These are phyloP conservation scores for Phoenicopterus ruber DNA, from an alignment of 2,113 vertebrate species.

Conservation along the genomic window DNA sequence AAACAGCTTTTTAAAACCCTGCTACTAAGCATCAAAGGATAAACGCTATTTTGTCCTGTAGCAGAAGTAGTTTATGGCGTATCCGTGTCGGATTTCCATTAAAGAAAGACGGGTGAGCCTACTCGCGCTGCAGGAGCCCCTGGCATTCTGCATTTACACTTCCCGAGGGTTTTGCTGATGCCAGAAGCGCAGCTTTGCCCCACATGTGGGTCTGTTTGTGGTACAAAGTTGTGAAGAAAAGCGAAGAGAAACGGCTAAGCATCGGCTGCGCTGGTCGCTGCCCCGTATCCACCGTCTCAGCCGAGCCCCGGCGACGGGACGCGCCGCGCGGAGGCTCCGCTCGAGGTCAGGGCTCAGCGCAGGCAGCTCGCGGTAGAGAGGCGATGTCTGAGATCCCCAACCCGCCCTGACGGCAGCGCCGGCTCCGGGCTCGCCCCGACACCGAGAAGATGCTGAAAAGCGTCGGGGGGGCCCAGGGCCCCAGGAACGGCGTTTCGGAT, in stretches of 20 bases:
- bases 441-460: not conserved
- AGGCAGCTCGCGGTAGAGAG: not conserved
- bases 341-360: not conserved
- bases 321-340: not conserved
- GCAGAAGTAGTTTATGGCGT: not conserved
- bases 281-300: accelerated
- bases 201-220: not conserved
- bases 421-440: not conserved
- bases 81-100: not conserved
- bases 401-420: accelerated
- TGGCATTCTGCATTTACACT: not conserved
- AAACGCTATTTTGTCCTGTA: not conserved
- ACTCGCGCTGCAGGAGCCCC: not conserved
- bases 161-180: not conserved
- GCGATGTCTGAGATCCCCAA: not conserved
- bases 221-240: not conserved
- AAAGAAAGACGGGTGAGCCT: not conserved
- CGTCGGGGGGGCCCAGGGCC: not conserved
- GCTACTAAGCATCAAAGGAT: not conserved
- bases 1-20: not conserved
- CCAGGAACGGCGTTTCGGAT: not conserved
- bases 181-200: not conserved
- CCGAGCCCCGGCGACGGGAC: not conserved
- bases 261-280: not conserved
- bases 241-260: not conserved